Evolutionary conservation across 2,113 vertebrate genomes (phyloP).

Genomic region (Heterochromis multidens): DNA sequence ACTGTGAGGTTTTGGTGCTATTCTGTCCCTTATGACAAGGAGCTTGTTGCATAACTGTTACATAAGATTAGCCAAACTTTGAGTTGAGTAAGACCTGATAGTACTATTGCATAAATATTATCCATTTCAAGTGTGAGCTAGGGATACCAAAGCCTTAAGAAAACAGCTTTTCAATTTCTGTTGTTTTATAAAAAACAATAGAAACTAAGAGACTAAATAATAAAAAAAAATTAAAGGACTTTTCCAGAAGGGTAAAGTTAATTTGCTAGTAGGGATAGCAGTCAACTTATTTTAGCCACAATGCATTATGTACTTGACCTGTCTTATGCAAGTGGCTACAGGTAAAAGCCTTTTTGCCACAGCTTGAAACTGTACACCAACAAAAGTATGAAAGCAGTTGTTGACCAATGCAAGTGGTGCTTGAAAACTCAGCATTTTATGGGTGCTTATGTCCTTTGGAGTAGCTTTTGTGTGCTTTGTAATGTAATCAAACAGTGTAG

Average conservation of each 20-base stretch:
- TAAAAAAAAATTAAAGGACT: not conserved
- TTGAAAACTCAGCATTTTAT: not conserved
- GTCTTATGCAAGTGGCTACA: not conserved
- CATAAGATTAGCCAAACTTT: not conserved
- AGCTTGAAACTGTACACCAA: not conserved
- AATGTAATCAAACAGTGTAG: not conserved
- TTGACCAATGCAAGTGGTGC: not conserved
- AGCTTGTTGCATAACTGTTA: not conserved
- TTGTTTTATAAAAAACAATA: not conserved
- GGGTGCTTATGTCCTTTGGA: not conserved
- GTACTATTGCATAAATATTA: not conserved
- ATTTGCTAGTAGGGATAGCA: not conserved
- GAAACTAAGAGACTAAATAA: not conserved
- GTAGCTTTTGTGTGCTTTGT: not conserved
- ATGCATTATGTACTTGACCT: not conserved
- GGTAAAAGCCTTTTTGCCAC: not conserved
- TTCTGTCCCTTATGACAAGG: not conserved
- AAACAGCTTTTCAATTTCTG: not conserved
- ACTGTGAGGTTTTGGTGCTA: slow-evolving; percentile 20
- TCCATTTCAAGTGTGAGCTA: not conserved
- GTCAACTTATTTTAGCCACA: not conserved
- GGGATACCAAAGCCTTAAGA: not conserved
- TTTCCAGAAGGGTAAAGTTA: not conserved
- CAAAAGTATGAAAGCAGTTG: not conserved
- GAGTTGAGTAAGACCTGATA: not conserved